Base-by-base conservation (phyloP, 2,797 vertebrate genomes). In the Lerista edwardsae region DNA sequence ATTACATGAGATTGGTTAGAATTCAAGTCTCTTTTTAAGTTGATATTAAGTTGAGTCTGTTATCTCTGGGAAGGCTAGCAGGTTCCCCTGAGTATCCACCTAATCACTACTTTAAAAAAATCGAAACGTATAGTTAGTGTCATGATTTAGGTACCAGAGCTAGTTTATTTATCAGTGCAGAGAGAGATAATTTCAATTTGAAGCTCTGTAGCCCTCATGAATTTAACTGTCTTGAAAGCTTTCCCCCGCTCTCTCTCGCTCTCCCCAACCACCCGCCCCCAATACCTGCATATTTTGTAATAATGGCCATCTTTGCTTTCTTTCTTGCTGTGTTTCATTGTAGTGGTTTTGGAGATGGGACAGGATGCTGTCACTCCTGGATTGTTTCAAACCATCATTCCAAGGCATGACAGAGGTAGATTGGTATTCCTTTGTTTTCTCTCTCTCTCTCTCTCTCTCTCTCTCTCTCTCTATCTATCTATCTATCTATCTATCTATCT, bases 1-100 rank as follows among this genome's bases (percentile, higher is more conserved):
- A 97, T 97, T 97, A 97, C 96, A 96, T 94, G 95, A 96, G 94
- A 97, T 97, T 97, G 96, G 96, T 97, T 96, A 97, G 97, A 97
- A 97, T 97, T 97, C 96, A 96, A 97, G 96, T 96, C 96, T 96
- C 95, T 97, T 97, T 97, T 97, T 96, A 97, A 97, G 96, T 97
- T 97, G 96, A 97, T 97, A 97, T 97, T 96, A 96, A 97, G 96
- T 97, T 96, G 96, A 96, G 96, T 97, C 96, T 97, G 96, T 97
- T 97, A 97, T 97, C 96, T 97, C 95, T 95, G 96, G 86, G 86
- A 96, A 96, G 95, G 94, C 96, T 96, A 94, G 94, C 95, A 95
- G 94, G 93, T 96, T 97, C 97, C 97, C 96, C 93, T 95, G 97
- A 97, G 97, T 96, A 95, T 94, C 94, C 94, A 95, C 95, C 96